A percentile compares a stretch with the other conserved stretches of the same genome.
These are phyloP conservation scores for Bedellia somnulentella DNA, from an alignment of 2,888 invertebrate genomes.

Conservation along the genomic window DNA sequence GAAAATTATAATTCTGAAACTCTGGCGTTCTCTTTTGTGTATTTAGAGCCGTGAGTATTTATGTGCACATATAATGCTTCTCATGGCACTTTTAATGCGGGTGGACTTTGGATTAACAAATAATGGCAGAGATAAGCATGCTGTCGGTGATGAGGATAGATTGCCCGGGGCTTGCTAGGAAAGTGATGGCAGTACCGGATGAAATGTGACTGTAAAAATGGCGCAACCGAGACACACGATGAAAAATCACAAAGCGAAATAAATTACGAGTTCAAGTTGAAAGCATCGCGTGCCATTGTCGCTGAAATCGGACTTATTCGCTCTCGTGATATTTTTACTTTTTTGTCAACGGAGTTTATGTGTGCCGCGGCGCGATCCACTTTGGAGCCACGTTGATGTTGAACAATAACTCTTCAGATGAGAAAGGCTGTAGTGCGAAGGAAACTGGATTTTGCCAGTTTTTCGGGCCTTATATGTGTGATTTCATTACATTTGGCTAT, in stretches of 20 bases:
- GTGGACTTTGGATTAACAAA: slow-evolving; percentile 18
- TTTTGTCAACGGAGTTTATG: slow-evolving; percentile 2
- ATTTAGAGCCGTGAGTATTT: no score
- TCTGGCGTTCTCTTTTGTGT: no score
- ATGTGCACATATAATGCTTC: no score
- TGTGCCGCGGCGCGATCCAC: slow-evolving; percentile 2
- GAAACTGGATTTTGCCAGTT: no score
- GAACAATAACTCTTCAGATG: slow-evolving; percentile 2
- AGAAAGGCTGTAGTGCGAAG: slow-evolving; percentile 1
- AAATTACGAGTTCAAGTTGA: slow-evolving; percentile 25
- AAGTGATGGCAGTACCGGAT: slow-evolving; percentile 17
- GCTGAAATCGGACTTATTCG: slow-evolving; percentile 8
- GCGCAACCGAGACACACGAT: slow-evolving; percentile 21
- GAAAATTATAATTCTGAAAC: no score
- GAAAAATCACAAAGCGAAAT: slow-evolving; percentile 34
- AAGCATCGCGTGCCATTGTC: slow-evolving; percentile 14
- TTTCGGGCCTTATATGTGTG: slow-evolving; percentile 1
- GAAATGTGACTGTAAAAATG: slow-evolving; percentile 25
- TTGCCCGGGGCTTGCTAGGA: slow-evolving; percentile 17
- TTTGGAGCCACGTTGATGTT: slow-evolving; percentile 3
- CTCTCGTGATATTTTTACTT: slow-evolving; percentile 2
- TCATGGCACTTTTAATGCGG: slow-evolving; percentile 18
- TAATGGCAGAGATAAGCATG: slow-evolving; percentile 21
- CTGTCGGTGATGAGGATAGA: slow-evolving; percentile 6
- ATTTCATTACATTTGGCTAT: not conserved